Conservation (phyloP, 1,140 invertebrate genomes). For the Galleria mellonella region DNA sequence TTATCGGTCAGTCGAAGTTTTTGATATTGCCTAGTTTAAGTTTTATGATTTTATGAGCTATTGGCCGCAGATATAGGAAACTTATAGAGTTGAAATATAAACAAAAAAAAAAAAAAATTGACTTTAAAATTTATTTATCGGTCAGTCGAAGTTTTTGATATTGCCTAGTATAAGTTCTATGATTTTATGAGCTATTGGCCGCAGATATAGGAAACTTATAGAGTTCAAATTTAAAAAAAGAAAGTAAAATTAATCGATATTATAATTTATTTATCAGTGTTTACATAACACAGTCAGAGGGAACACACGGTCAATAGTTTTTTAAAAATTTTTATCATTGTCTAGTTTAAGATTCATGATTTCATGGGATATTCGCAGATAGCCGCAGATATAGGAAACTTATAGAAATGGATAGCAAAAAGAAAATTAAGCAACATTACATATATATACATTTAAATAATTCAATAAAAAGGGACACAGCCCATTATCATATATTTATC, state of each 20-base stretch:
- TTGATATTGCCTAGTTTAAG: too few species aligned
- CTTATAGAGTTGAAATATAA: too few species aligned
- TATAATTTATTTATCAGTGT: constrained; percentile 42
- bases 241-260: neutral
- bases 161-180: constrained; percentile 4
- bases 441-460: too few species aligned
- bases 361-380: constrained; percentile 39
- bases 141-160: too few species aligned
- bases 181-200: neutral
- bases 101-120: too few species aligned
- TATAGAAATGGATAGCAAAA: constrained; percentile 11
- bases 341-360: constrained; percentile 54
- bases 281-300: constrained; percentile 49
- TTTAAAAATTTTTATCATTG: constrained; percentile 40
- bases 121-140: too few species aligned
- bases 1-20: too few species aligned
- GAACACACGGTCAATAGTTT: constrained; percentile 31
- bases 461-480: too few species aligned
- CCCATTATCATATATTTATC: too few species aligned
- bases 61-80: too few species aligned
- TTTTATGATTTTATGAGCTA: constrained; percentile 37
- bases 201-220: neutral
- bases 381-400: constrained; percentile 13
- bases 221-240: neutral
- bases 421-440: too few species aligned